Evolutionary conservation across 2,113 vertebrate species (phyloP), one percentile per base, ranked within the genome.

Genomic region (Craseonycteris thonglongyai): DNA sequence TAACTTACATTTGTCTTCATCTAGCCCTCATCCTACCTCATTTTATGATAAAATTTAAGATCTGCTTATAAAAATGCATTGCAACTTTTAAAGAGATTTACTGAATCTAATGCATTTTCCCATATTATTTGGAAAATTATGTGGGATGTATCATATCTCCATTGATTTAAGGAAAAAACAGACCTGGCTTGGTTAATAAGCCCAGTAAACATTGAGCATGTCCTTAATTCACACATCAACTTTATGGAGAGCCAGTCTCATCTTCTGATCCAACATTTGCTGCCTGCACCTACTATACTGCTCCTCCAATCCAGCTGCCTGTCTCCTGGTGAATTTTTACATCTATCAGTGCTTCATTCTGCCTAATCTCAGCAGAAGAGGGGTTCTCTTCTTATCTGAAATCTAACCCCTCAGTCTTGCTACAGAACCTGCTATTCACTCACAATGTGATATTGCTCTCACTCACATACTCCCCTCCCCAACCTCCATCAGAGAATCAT

Each of bases 341-440:
- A 45, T 87, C 33, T 74, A 26, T 85, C 58, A 90, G 79, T 94
- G 51, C 59, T 49, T 79, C 24, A 72, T 96, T 94, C 51, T 74
- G 19, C 59, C 69, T 56, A 74, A 95, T 80, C 78, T 87, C 66
- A 47, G 30, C 13, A 3, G 58, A 86, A 66, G 59, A 94, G 35
- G 69, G 68, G 22, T n/a, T 66, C 4, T 84, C 12, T 19, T 26
- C 65, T 93, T 97, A 93, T 94, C 95, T 95, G 59, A 96, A 95
- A 97, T 96, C 95, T 94, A 83, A 95, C 12, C 42, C 81, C 65
- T 66, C 35, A 14, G 40, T 22, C 87, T 61, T 72, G 58, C 51
- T n/a, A 14, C 65, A 75, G 51, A 89, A 68, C 30, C 45, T 82
- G 26, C 85, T 75, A 35, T 58, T 83, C n/a, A 16, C 56, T 89